These are phyloP conservation scores for Drosophila ohnishii DNA, from an alignment of 1,140 invertebrate species.

Conservation along the genomic window DNA sequence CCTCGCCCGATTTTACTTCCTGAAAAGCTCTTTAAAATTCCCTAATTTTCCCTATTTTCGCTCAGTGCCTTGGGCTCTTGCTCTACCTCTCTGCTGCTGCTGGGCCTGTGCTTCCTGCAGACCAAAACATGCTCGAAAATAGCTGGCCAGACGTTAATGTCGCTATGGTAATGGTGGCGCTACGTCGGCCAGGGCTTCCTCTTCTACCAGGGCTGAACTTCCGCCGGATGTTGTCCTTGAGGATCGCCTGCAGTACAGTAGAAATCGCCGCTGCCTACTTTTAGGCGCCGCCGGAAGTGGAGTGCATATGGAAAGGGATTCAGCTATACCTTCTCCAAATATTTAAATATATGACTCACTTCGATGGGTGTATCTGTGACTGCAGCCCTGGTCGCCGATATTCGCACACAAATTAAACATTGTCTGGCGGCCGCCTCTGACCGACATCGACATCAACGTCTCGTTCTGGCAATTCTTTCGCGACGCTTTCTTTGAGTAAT, in stretches of 20 bases:
- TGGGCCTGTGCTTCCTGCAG: slow-evolving; percentile 49
- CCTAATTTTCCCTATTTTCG: not conserved
- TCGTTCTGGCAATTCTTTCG: slow-evolving; percentile 40
- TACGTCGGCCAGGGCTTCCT: slow-evolving; percentile 45
- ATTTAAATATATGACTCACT: slow-evolving; percentile 2
- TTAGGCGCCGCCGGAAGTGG: slow-evolving; percentile 25
- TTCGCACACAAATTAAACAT: slow-evolving; percentile 54
- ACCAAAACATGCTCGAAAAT: slow-evolving; percentile 71
- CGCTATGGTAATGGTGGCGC: slow-evolving; percentile 68
- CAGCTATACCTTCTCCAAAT: too few species aligned
- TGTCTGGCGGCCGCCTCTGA: slow-evolving; percentile 55
- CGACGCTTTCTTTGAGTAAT: slow-evolving; percentile 62
- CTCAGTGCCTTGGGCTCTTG: not conserved
- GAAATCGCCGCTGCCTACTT: slow-evolving; percentile 47
- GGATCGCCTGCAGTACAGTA: too few species aligned
- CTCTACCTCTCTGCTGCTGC: not conserved
- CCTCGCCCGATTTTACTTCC: not conserved
- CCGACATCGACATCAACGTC: slow-evolving; percentile 55
- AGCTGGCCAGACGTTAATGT: slow-evolving; percentile 73
- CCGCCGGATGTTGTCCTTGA: slow-evolving; percentile 6
- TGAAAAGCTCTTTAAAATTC: not conserved
- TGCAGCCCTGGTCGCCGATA: slow-evolving; percentile 38
- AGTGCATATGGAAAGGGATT: not conserved
- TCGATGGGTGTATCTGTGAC: not conserved
- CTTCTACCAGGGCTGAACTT: slow-evolving; percentile 38